phyloP scores from a whole-genome alignment of 2,113 vertebrate species.

The Tupaia chinensis region DNA sequence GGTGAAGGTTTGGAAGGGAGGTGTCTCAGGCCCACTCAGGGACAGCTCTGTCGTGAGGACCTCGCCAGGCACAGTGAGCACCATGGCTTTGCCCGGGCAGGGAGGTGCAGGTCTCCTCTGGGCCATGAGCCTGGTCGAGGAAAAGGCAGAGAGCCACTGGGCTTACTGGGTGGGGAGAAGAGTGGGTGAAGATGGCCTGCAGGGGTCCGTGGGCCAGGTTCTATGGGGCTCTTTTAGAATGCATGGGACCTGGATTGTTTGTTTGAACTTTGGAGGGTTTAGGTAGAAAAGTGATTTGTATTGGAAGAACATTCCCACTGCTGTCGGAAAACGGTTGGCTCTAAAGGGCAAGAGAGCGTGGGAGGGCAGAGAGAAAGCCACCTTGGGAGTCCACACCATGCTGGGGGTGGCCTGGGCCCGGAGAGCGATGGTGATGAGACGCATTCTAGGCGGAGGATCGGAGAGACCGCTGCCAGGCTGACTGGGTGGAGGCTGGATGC shows the following conservation, averaged over 20 bases:
- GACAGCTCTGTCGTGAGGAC: not conserved
- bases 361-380: not conserved
- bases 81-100: not conserved
- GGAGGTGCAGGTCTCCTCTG: not conserved
- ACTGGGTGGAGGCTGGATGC: too few species aligned
- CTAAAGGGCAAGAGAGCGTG: fast-evolving
- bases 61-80: not conserved
- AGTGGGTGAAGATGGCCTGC: not conserved
- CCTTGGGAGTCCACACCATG: not conserved
- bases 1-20: not conserved
- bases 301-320: not conserved
- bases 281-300: not conserved
- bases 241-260: not conserved
- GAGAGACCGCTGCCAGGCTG: not conserved
- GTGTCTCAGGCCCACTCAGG: not conserved
- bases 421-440: not conserved
- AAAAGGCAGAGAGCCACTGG: not conserved
- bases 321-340: not conserved
- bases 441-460: not conserved
- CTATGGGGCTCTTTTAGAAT: not conserved
- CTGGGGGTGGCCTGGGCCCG: too few species aligned
- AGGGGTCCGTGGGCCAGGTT: not conserved
- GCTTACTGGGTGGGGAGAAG: not conserved
- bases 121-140: too few species aligned
- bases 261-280: not conserved